These are phyloP conservation scores for Tribolium castaneum DNA, from an alignment of 1,140 invertebrate genomes.

Conservation along the genomic window DNA sequence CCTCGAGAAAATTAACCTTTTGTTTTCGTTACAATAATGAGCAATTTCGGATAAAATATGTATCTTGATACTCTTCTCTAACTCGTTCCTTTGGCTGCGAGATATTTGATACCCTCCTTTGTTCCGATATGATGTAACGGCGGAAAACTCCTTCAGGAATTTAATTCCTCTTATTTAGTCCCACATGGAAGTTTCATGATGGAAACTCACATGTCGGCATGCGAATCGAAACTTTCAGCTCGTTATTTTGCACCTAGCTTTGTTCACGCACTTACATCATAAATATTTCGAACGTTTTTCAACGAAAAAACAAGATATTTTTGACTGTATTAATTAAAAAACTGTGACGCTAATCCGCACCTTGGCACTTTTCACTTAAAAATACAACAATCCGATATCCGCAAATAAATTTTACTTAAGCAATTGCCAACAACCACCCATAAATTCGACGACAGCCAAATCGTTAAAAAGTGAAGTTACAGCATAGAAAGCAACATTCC, in stretches of 20 bases:
- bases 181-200: background rate
- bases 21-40: conserved; percentile 27
- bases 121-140: conserved; percentile 17
- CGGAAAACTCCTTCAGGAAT: conserved; percentile 11
- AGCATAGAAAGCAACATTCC: background rate
- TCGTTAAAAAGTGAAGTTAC: background rate
- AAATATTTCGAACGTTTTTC: background rate
- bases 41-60: conserved; percentile 33
- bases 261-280: background rate
- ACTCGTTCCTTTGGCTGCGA: conserved; percentile 6
- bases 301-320: background rate
- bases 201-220: conserved; percentile 14
- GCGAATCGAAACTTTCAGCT: background rate
- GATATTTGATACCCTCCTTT: conserved; percentile 23
- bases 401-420: conserved; percentile 15
- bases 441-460: background rate
- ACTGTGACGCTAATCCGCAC: background rate
- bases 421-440: conserved; percentile 8
- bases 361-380: conserved; percentile 26
- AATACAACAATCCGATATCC: background rate
- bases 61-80: conserved; percentile 30
- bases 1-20: conserved; percentile 31
- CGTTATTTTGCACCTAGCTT: background rate
- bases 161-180: conserved; percentile 9
- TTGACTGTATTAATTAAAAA: conserved; percentile 12